Conservation (phyloP, 2,888 invertebrate species). For the Clunio marinus region DNA sequence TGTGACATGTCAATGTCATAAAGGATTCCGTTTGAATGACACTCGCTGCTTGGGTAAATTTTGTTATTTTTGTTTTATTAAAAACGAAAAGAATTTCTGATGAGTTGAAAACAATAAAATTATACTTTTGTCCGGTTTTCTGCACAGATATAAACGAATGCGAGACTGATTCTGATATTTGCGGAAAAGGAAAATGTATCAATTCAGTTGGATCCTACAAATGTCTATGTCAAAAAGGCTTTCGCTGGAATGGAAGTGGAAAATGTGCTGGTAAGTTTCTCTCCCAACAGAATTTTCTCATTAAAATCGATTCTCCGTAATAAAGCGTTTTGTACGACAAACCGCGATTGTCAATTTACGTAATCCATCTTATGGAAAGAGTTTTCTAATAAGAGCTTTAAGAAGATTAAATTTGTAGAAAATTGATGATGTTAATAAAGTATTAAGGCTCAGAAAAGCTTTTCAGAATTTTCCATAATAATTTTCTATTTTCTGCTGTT, state of each 20-base stretch:
- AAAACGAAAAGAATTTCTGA: constrained; percentile 16
- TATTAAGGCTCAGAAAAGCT: neutral
- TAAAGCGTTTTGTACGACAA: neutral
- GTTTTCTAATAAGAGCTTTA: neutral
- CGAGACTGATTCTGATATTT: constrained; percentile 49
- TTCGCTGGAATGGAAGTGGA: constrained; percentile 46
- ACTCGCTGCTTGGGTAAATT: constrained; percentile 41
- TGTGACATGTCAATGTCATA: constrained; percentile 52
- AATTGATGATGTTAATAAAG: constrained; percentile 3
- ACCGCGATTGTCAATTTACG: no score
- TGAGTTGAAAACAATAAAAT: neutral
- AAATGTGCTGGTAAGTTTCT: constrained; percentile 43
- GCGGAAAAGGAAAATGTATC: constrained; percentile 50
- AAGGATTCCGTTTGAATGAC: constrained; percentile 50
- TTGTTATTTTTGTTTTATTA: no score
- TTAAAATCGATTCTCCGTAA: no score
- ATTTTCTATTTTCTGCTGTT: constrained; percentile 6
- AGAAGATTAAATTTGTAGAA: neutral
- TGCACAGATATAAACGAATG: constrained; percentile 54
- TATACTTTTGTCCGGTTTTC: neutral
- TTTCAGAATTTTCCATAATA: constrained; percentile 2
- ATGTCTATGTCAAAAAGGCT: constrained; percentile 53
- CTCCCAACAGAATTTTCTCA: no score
- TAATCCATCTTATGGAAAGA: neutral
- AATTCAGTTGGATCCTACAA: constrained; percentile 54